A percentile compares a stretch with the other conserved stretches of the same genome.
Evolutionary conservation across 2,113 vertebrate genomes (phyloP).

Genomic region (Helogale parvula): DNA sequence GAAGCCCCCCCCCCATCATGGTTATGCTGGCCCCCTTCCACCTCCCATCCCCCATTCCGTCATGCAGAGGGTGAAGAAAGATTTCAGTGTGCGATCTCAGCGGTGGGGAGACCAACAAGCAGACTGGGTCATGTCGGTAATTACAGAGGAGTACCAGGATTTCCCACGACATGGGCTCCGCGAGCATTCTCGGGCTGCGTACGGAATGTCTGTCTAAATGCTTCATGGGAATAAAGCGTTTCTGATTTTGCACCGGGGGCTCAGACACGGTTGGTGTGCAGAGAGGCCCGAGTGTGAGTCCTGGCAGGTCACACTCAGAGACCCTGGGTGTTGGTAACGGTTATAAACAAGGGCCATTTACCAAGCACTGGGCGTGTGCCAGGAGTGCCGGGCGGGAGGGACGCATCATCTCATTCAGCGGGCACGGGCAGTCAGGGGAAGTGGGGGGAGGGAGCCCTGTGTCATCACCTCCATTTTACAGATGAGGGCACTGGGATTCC

Average conservation of each 20-base stretch:
- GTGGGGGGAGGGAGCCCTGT: background rate
- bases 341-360: background rate
- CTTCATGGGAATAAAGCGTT: background rate
- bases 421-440: background rate
- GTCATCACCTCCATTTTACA: background rate
- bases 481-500: background rate
- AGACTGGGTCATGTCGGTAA: background rate
- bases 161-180: constrained; percentile 3
- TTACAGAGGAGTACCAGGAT: background rate
- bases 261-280: background rate
- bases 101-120: background rate
- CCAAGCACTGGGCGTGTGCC: background rate
- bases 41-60: background rate
- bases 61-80: background rate
- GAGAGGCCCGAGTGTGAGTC: background rate
- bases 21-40: too few relatives aligned
- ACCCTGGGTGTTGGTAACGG: background rate
- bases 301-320: background rate
- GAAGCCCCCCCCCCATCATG: background rate
- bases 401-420: background rate
- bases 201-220: background rate
- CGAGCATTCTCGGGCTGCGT: background rate
- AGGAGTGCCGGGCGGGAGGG: background rate
- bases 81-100: background rate
- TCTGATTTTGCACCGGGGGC: background rate